phyloP scores from a whole-genome alignment of 1,140 invertebrate genomes.

The Neuroterus valhalla region DNA sequence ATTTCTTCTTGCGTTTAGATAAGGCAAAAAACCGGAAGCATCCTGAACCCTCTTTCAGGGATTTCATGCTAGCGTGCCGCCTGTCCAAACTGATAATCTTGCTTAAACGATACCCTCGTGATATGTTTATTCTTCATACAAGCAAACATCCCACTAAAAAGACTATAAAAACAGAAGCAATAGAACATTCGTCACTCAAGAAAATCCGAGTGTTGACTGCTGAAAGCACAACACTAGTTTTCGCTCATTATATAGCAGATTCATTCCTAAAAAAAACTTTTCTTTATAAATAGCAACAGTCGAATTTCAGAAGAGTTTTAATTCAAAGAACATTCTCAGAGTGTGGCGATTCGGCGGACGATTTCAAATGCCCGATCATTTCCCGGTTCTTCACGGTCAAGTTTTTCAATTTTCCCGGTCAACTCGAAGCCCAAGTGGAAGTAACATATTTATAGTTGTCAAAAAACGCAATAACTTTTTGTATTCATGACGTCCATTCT shows the following conservation, averaged over 20 bases:
- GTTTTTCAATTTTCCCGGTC: too few relatives aligned
- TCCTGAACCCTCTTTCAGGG: background rate
- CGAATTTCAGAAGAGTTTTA: background rate
- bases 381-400: too few relatives aligned
- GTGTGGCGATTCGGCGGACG: too few relatives aligned
- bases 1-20: slow-evolving; percentile 46
- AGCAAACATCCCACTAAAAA: slow-evolving; percentile 21
- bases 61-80: slow-evolving; percentile 37
- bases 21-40: slow-evolving; percentile 49
- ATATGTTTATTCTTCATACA: slow-evolving; percentile 35
- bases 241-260: background rate
- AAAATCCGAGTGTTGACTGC: slow-evolving; percentile 4
- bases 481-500: too few relatives aligned
- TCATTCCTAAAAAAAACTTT: background rate
- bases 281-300: background rate
- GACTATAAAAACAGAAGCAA: slow-evolving; percentile 9
- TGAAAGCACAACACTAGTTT: slow-evolving; percentile 27
- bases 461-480: too few relatives aligned
- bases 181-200: background rate
- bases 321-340: too few relatives aligned
- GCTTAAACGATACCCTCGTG: slow-evolving; percentile 26
- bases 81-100: slow-evolving; percentile 41
- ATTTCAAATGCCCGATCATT: too few relatives aligned
- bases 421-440: too few relatives aligned
- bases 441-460: too few relatives aligned